Base-by-base conservation (phyloP, 2,113 vertebrate genomes). In the Varanus salvator region DNA sequence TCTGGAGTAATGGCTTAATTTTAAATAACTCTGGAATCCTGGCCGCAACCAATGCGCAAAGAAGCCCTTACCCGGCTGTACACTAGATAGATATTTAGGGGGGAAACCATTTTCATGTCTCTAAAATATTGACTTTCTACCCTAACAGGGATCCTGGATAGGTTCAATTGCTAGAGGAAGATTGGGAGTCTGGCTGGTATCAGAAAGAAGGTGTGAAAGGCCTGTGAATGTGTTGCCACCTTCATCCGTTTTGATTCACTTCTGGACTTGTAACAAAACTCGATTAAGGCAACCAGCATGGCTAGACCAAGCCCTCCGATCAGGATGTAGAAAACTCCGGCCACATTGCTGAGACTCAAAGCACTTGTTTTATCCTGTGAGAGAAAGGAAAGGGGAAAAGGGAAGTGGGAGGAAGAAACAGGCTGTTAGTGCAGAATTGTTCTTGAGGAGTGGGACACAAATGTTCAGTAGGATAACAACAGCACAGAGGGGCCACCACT, bases 221-320 rank as follows among this genome's bases (percentile, higher is more conserved):
- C 97, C 95, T 95, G 97, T 97, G 98, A 97, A 97, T 74, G 93
- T 90, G 96, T 94, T 96, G 98, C 98, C 98, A 99, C 99, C 99
- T 99, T 99, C 99, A 99, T 99, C 97, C 99, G 96, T 95, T 97
- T 98, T 90, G 99, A 99, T 97, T 99, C 99, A 66, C 98, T 99
- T 96, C 99, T 97, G 90, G 99, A 99, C 97, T 99, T 99, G 99
- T 99, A 99, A 98, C 99, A 99, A 98, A 99, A 99, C 97, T 99
- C 99, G 97, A 99, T 98, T 97, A 99, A 98, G 72, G 99, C 99
- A 97, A 99, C 99, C 97, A 99, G 98, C 99, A 99, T 99, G 96
- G 99, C 99, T 96, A 99, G 97, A 90, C 99, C 99, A 92, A 99
- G 98, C 90, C 99, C 99, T 44, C 99, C 99, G 21, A 99, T 99